Conservation (phyloP, 2,113 vertebrate species). For the Kobus ellipsiprymnus region DNA sequence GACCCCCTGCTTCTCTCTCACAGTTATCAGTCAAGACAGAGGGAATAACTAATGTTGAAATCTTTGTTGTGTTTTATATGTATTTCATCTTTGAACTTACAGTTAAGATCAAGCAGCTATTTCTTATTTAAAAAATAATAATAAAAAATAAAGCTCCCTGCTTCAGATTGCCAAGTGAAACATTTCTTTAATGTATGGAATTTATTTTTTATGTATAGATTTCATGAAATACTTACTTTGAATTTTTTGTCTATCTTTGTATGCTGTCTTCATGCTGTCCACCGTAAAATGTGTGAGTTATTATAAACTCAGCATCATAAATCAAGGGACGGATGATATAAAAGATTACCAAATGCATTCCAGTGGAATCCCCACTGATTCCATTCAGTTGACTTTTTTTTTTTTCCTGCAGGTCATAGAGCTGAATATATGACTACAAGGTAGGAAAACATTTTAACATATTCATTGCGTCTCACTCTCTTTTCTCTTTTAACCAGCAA, state of each 20-base stretch:
- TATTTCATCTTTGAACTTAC: conserved; percentile 6
- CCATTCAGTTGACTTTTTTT: conserved; percentile 43
- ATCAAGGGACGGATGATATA: neutral
- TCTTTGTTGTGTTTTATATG: neutral
- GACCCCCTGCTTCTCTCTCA: neutral
- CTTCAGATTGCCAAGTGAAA: neutral
- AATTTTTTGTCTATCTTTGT: neutral
- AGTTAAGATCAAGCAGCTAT: neutral
- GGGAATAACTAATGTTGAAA: neutral
- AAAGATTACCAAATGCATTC: neutral
- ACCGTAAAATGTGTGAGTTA: neutral
- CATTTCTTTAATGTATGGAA: neutral
- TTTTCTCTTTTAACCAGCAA: neutral
- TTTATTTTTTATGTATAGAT: neutral
- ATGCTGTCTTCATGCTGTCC: neutral
- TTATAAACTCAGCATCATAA: conserved; percentile 16
- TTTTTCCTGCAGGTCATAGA: conserved; percentile 88
- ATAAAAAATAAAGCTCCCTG: neutral
- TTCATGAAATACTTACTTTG: conserved; percentile 29
- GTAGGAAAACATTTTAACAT: conserved; percentile 80
- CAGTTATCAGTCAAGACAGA: neutral
- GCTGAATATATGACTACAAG: conserved; percentile 98
- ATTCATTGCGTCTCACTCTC: neutral
- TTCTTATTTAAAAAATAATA: neutral
- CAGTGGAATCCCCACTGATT: neutral